phyloP scores from a whole-genome alignment of 2,888 invertebrate species.

The Mesodorylaimus sp. region DNA sequence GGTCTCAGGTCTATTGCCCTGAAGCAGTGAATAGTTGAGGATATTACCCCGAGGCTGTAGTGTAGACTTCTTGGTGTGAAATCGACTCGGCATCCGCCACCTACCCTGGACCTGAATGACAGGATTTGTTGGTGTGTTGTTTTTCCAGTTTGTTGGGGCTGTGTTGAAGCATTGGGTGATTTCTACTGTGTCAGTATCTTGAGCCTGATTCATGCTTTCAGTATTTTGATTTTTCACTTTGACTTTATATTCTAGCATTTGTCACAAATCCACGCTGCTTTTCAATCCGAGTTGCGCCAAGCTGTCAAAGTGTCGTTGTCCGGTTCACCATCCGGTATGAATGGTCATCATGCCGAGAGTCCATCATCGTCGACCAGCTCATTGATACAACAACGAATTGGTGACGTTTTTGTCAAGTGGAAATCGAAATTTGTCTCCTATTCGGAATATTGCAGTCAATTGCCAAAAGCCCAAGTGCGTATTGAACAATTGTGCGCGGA shows the following conservation, averaged over 20 bases:
- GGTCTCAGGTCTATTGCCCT: too few species aligned
- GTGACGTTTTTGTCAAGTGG: constrained; percentile 71
- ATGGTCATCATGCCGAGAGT: constrained; percentile 8
- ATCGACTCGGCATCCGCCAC: too few species aligned
- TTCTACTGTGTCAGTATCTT: too few species aligned
- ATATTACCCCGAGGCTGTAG: too few species aligned
- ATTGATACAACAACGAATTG: constrained; percentile 35
- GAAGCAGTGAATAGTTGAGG: too few species aligned
- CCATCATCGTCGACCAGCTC: constrained; percentile 7
- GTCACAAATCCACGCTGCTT: constrained; percentile 62
- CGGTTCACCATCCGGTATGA: background rate
- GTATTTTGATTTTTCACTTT: background rate
- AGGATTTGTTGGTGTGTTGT: background rate
- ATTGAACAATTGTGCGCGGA: constrained; percentile 55
- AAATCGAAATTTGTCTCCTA: constrained; percentile 76
- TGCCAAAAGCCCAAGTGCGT: constrained; percentile 66
- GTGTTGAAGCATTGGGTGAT: too few species aligned
- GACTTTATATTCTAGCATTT: constrained; percentile 45
- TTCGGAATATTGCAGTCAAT: constrained; percentile 83
- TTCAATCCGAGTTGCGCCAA: constrained; percentile 58
- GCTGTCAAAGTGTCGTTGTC: constrained; percentile 32
- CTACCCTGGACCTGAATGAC: too few species aligned
- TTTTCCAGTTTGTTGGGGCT: too few species aligned
- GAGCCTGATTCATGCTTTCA: too few species aligned
- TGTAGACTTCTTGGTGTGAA: too few species aligned